Percentiles rank a stretch among this genome's conserved stretches.
Conservation (phyloP, 1,140 invertebrate genomes). For the Babylonia areolata region DNA sequence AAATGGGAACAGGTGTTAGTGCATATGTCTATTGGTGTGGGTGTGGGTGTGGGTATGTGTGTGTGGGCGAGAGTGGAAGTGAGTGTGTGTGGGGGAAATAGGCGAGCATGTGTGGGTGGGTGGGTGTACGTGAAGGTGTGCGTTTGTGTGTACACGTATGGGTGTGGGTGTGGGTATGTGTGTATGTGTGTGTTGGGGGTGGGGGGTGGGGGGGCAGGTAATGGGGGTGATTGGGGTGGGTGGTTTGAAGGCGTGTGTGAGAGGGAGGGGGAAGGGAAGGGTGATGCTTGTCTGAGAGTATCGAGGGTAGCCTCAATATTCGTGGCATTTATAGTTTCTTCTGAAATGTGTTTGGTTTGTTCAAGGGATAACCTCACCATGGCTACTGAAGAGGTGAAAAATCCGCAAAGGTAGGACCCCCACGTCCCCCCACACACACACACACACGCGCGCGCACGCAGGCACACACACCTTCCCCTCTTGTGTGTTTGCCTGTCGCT, state of each 20-base stretch:
- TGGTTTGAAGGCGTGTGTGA: no score
- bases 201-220: no score
- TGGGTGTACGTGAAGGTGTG: not conserved
- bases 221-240: no score
- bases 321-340: no score
- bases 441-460: not conserved
- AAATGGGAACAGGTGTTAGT: no score
- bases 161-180: not conserved
- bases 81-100: not conserved
- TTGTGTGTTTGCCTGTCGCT: no score
- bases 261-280: no score
- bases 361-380: slow-evolving; percentile 39
- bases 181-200: not conserved
- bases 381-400: slow-evolving; percentile 39
- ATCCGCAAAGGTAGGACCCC: slow-evolving; percentile 37
- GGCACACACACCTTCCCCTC: not conserved
- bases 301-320: no score
- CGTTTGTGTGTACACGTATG: no score
- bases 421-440: not conserved
- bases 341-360: not conserved
- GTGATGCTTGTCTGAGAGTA: no score
- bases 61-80: not conserved
- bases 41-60: not conserved
- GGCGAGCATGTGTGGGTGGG: no score
- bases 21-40: no score